These are phyloP conservation scores for Channa striata DNA, from an alignment of 2,797 vertebrate genomes.

Conservation along the genomic window DNA sequence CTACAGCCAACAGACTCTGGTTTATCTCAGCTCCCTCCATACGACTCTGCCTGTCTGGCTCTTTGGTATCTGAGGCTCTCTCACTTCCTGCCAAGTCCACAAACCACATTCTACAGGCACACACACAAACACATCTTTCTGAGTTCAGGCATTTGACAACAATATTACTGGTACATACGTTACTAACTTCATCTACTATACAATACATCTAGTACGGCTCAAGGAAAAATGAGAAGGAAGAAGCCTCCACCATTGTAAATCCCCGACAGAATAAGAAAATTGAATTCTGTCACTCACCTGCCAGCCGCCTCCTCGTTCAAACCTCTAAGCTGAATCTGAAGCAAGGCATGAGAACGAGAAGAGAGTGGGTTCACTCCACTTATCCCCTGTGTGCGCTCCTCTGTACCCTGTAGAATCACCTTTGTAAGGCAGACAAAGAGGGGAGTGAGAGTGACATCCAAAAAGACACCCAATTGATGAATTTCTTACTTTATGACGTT, in stretches of 20 bases:
- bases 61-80: conserved; percentile 91
- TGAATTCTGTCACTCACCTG: conserved; percentile 77
- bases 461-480: neutral
- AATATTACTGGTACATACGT: too few species aligned
- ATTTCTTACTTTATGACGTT: too few species aligned
- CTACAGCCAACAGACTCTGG: conserved; percentile 94
- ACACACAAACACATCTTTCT: conserved; percentile 26
- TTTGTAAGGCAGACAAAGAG: conserved; percentile 53
- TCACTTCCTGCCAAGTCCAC: conserved; percentile 96
- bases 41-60: conserved; percentile 89
- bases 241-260: neutral
- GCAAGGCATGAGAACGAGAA: conserved; percentile 94
- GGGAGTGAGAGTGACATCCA: neutral
- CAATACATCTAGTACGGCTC: neutral
- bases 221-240: neutral
- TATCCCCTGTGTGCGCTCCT: conserved; percentile 88
- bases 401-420: conserved; percentile 89
- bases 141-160: conserved; percentile 7
- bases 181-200: neutral
- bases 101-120: conserved; percentile 89
- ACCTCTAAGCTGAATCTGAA: conserved; percentile 92
- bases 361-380: conserved; percentile 92
- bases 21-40: conserved; percentile 96
- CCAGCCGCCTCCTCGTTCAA: conserved; percentile 83
- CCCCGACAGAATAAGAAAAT: neutral